phyloP scores from a whole-genome alignment of 1,140 invertebrate genomes.

The Drosophila bocqueti region DNA sequence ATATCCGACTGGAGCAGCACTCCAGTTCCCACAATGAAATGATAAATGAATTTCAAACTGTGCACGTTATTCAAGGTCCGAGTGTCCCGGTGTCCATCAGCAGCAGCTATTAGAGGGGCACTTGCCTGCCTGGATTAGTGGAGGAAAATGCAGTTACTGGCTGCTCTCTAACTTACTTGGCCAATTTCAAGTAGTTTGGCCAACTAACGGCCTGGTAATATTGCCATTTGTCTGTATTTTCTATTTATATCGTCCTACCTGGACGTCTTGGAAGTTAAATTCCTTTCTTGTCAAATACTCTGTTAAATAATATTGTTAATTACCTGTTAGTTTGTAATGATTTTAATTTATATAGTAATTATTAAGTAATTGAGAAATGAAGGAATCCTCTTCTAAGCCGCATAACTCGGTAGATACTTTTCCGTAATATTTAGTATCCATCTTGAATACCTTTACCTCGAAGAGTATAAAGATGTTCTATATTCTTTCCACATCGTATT shows the following conservation, averaged over 20 bases:
- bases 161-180: constrained; percentile 22
- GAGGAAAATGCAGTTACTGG: constrained; percentile 12
- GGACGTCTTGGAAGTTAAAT: neutral
- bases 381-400: neutral
- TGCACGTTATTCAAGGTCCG: constrained; percentile 68
- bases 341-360: neutral
- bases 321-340: neutral
- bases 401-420: neutral
- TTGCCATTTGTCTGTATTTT: constrained; percentile 32
- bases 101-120: neutral
- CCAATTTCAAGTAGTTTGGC: constrained; percentile 52
- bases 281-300: neutral
- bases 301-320: neutral
- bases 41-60: constrained; percentile 81
- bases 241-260: constrained; percentile 2
- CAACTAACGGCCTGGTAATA: constrained; percentile 34
- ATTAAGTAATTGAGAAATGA: neutral
- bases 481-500: neutral
- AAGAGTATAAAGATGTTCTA: neutral
- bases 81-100: constrained; percentile 71
- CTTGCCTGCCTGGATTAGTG: constrained; percentile 12
- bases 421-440: too few species aligned
- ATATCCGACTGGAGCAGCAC: constrained; percentile 30
- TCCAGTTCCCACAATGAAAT: constrained; percentile 67
- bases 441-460: neutral